Percentiles rank a stretch among this genome's conserved stretches.
phyloP scores from a whole-genome alignment of 2,113 vertebrate genomes.

The Tautogolabrus adspersus region DNA sequence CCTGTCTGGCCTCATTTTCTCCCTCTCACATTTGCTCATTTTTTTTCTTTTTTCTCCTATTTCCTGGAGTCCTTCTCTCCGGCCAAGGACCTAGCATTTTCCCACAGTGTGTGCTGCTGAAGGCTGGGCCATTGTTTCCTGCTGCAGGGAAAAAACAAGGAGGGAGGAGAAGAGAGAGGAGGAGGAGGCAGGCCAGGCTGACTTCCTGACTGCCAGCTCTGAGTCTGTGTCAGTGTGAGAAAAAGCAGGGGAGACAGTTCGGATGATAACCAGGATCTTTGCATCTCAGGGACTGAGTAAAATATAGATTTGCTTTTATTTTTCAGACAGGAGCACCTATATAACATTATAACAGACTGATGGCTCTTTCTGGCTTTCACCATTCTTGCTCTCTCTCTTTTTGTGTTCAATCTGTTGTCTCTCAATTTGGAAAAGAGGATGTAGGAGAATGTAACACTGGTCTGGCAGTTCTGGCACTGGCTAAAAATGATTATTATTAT shows the following conservation, averaged over 20 bases:
- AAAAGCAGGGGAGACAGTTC: constrained; percentile 47
- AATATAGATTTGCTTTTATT: constrained; percentile 12
- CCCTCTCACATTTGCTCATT: constrained; percentile 2
- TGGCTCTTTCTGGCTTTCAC: not conserved
- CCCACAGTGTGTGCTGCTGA: constrained; percentile 66
- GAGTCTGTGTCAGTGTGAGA: constrained; percentile 60
- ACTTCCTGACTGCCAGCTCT: constrained; percentile 75
- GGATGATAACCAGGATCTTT: constrained; percentile 37
- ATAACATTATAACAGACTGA: constrained; percentile 7
- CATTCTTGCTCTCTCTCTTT: not conserved
- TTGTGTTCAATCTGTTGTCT: not conserved
- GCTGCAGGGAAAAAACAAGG: constrained; percentile 35
- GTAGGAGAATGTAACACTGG: no score
- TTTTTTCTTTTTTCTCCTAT: constrained; percentile 18
- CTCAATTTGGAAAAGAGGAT: not conserved
- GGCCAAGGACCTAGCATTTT: constrained; percentile 64
- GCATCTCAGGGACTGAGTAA: constrained; percentile 4
- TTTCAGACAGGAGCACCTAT: not conserved
- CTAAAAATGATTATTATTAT: no score
- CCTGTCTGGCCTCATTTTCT: constrained; percentile 49
- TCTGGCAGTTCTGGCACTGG: no score
- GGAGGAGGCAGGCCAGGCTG: constrained; percentile 29
- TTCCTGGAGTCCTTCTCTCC: constrained; percentile 47
- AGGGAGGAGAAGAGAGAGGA: constrained; percentile 18
- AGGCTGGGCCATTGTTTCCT: constrained; percentile 72